These are phyloP conservation scores for Melanotaenia parkinsoni DNA, from an alignment of 2,797 vertebrate genomes.

Conservation along the genomic window DNA sequence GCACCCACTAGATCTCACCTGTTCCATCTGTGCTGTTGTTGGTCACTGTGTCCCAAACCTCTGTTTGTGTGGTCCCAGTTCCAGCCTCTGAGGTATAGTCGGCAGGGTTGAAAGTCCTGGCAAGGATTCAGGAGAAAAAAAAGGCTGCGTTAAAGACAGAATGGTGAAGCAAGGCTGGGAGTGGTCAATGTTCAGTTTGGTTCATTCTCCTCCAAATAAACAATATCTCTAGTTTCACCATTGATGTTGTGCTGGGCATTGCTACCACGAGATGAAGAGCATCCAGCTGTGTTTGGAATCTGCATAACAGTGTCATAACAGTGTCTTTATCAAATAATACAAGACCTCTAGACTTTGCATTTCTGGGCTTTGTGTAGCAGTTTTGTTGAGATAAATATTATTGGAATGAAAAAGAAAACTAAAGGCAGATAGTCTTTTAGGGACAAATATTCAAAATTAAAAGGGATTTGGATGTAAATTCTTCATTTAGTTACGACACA, in stretches of 20 bases:
- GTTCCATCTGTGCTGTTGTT: slow-evolving; percentile 89
- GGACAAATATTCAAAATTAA: not conserved
- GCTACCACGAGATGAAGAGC: not conserved
- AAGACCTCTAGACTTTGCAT: slow-evolving; percentile 6
- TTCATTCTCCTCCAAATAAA: not conserved
- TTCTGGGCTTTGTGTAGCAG: not conserved
- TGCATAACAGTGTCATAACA: not conserved
- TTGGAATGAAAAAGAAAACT: not conserved
- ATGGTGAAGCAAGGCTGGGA: not conserved
- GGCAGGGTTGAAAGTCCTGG: slow-evolving; percentile 94
- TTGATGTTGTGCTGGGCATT: too few relatives aligned
- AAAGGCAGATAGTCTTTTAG: not conserved
- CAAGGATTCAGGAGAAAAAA: slow-evolving; percentile 6
- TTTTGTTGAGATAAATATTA: not conserved
- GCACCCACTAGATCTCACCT: slow-evolving; percentile 76
- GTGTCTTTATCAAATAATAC: not conserved
- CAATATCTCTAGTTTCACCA: not conserved
- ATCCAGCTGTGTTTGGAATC: not conserved
- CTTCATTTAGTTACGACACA: not conserved
- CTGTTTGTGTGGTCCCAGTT: slow-evolving; percentile 85
- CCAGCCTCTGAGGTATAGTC: slow-evolving; percentile 90
- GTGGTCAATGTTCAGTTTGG: not conserved
- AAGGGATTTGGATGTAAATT: not conserved
- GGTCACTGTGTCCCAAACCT: slow-evolving; percentile 88
- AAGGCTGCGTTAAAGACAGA: not conserved